These are phyloP conservation scores for Heptranchias perlo DNA, from an alignment of 2,113 vertebrate species.

Conservation along the genomic window DNA sequence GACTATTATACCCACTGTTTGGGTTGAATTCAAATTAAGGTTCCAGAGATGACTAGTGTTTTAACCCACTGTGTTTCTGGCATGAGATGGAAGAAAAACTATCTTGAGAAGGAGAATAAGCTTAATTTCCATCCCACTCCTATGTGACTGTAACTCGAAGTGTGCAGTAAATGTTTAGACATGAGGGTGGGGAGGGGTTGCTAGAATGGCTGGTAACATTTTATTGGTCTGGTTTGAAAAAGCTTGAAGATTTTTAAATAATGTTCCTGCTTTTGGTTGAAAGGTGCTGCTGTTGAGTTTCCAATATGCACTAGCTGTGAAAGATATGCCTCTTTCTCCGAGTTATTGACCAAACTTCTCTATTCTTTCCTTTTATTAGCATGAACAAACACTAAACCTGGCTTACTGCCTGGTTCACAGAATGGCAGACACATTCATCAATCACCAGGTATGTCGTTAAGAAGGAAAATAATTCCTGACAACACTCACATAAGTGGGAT, in stretches of 20 bases:
- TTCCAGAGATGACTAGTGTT: neutral
- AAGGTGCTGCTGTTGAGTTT: neutral
- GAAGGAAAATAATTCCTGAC: neutral
- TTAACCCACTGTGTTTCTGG: neutral
- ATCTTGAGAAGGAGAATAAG: neutral
- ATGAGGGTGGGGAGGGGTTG: neutral
- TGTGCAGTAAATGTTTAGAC: neutral
- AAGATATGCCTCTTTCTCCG: neutral
- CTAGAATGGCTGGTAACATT: neutral
- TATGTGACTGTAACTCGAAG: neutral
- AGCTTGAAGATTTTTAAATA: neutral
- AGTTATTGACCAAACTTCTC: neutral
- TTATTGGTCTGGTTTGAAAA: neutral
- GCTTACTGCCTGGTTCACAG: neutral
- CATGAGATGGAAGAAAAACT: neutral
- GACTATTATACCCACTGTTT: neutral
- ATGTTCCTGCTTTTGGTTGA: neutral
- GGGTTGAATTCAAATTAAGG: neutral
- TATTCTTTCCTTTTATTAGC: neutral
- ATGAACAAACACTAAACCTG: neutral
- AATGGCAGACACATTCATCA: neutral
- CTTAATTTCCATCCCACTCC: neutral
- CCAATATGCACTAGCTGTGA: neutral
- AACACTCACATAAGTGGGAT: neutral
- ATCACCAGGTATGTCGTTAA: neutral